phyloP scores from a whole-genome alignment of 1,140 invertebrate genomes.

The Magallana gigas region DNA sequence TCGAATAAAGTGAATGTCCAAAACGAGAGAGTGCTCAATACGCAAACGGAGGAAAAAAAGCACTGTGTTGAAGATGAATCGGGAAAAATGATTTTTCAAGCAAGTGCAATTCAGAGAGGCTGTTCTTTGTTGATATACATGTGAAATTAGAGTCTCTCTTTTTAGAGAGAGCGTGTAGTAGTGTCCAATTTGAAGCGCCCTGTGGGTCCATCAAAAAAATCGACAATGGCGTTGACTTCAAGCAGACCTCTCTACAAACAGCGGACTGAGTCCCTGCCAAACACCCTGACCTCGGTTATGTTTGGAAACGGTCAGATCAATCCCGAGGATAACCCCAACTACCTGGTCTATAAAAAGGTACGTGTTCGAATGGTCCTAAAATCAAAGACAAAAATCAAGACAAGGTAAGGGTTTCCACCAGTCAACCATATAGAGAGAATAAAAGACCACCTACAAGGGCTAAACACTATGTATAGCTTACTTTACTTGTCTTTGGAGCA shows the following conservation, averaged over 20 bases:
- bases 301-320: conserved; percentile 72
- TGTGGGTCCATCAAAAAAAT: background rate
- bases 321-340: conserved; percentile 71
- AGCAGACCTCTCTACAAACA: conserved; percentile 55
- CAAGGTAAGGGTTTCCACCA: no score
- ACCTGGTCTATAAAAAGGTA: conserved; percentile 73
- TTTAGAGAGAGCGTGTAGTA: background rate
- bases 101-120: conserved; percentile 7
- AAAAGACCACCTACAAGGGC: no score
- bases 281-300: conserved; percentile 62
- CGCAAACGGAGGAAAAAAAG: background rate
- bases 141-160: background rate
- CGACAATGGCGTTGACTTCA: conserved; percentile 17
- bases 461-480: no score
- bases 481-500: no score
- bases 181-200: background rate
- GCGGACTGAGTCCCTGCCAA: conserved; percentile 66
- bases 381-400: background rate
- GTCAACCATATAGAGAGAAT: no score
- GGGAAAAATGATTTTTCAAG: conserved; percentile 14
- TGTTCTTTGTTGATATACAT: conserved; percentile 23
- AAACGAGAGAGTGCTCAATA: background rate
- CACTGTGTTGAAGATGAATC: background rate
- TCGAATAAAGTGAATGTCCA: conserved; percentile 14
- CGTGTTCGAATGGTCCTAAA: conserved; percentile 4